Base-by-base conservation (phyloP, 53 echinoderm and acorn worm species). In the Luidia sarsii region DNA sequence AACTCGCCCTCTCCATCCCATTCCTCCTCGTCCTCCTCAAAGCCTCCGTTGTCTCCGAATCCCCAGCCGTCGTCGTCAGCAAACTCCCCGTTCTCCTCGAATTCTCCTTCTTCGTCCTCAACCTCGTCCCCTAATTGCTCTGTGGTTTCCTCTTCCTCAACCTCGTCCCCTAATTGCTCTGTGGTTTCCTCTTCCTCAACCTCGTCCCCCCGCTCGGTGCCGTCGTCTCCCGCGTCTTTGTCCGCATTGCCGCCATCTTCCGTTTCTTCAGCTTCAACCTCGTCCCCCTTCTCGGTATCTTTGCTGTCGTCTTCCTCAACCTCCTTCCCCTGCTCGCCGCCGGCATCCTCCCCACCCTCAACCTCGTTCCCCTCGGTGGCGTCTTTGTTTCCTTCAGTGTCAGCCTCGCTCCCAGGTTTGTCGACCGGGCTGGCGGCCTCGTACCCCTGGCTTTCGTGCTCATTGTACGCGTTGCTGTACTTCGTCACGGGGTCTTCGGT, bases 381-480 rank as follows among this genome's bases (percentile, higher is more conserved):
- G 2, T 53, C 71, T 0, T 33, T 14, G 8, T 24, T 11, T 10
- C 43, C 48, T 30, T 41, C 75, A 7, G 30, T 61, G 6, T 43
- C 57, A 7, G 1, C 59, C 21, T 54, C 55, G 11, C 54, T 55
- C 0, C 10, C 54, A 0, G 53, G 33, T 15, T 14, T 21, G 45
- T 33, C 52, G 52, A 4, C 65, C 33, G 28, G 34, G 0, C 20
- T 8, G 18, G 24, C 13, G 50, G 24, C 33, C 64, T 36, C 37
- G 39, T 37, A 77, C 3, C 77, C 81, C 4, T 66, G 35, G 18
- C 48, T 35, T 4, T 81, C 81, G 21, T 65, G 65, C 16, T 65
- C 7, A 39, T 34, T 11, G 28, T 65, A 35, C 32, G 33, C 33
- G 24, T 32, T 50, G 29, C 6, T 10, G 54, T 81, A 81, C 6